These are phyloP conservation scores for Hypocryptadius cinnamomeus DNA, from an alignment of 2,113 vertebrate genomes.

Conservation along the genomic window DNA sequence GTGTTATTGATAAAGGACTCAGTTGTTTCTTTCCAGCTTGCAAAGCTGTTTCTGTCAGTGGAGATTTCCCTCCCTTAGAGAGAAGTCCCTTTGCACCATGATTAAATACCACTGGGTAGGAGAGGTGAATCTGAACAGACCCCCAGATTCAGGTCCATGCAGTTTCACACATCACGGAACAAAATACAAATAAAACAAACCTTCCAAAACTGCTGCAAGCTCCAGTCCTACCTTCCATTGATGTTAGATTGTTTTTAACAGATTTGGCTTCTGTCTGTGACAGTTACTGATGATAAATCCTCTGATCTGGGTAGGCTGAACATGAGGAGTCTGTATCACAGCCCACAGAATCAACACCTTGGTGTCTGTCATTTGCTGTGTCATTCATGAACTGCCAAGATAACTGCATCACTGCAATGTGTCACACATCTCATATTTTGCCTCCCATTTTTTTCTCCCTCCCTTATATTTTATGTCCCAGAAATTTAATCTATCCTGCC, in stretches of 20 bases:
- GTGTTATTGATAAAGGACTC: not conserved
- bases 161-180: not conserved
- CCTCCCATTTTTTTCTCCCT: not conserved
- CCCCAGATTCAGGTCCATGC: not conserved
- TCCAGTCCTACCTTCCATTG: not conserved
- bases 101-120: not conserved
- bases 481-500: not conserved
- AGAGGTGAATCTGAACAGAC: not conserved
- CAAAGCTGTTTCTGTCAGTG: not conserved
- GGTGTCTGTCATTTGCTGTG: not conserved
- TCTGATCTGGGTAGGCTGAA: conserved; percentile 5
- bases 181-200: not conserved
- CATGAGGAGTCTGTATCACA: not conserved
- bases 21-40: not conserved
- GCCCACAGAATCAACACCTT: not conserved
- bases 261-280: not conserved
- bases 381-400: conserved; percentile 20
- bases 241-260: not conserved
- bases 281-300: not conserved
- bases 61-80: not conserved
- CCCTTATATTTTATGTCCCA: not conserved
- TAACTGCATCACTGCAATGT: not conserved
- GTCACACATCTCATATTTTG: not conserved
- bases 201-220: not conserved
- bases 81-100: not conserved